phyloP scores from a whole-genome alignment of 2,888 invertebrate genomes.

The Aleiodes alternator region DNA sequence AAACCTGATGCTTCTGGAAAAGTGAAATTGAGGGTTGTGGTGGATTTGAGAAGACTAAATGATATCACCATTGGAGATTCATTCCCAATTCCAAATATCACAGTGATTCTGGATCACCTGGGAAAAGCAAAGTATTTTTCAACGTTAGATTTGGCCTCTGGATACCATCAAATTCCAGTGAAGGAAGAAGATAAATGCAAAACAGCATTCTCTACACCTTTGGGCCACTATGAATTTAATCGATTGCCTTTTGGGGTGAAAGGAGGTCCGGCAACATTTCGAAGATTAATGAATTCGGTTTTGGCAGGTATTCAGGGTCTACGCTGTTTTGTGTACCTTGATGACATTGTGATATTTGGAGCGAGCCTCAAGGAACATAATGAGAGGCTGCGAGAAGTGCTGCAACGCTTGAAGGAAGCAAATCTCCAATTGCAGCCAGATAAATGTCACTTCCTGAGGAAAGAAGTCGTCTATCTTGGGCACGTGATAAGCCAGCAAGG shows the following conservation, averaged over 20 bases:
- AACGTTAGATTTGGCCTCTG: slow-evolving; percentile 18
- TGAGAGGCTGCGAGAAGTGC: slow-evolving; percentile 18
- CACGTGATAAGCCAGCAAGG: slow-evolving; percentile 36
- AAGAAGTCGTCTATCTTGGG: slow-evolving; percentile 38
- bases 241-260: slow-evolving; percentile 19
- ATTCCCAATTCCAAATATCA: slow-evolving; percentile 33
- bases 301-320: neutral
- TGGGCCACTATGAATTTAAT: slow-evolving; percentile 25
- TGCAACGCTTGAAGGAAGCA: slow-evolving; percentile 1
- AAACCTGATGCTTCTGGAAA: slow-evolving; percentile 11
- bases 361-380: slow-evolving; percentile 31
- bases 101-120: slow-evolving; percentile 28
- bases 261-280: slow-evolving; percentile 4
- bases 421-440: slow-evolving; percentile 38
- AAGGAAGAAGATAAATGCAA: slow-evolving; percentile 22
- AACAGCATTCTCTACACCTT: slow-evolving; percentile 26
- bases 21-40: slow-evolving; percentile 3
- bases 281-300: slow-evolving; percentile 11
- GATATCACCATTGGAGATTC: slow-evolving; percentile 31
- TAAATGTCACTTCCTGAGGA: slow-evolving; percentile 45
- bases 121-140: slow-evolving; percentile 34
- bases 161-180: slow-evolving; percentile 28
- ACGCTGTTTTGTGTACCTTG: slow-evolving; percentile 1
- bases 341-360: slow-evolving; percentile 33
- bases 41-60: slow-evolving; percentile 29